Percentiles rank a stretch among this genome's conserved stretches.
Conservation (phyloP, 2,113 vertebrate species). For the Apaloderma vittatum region DNA sequence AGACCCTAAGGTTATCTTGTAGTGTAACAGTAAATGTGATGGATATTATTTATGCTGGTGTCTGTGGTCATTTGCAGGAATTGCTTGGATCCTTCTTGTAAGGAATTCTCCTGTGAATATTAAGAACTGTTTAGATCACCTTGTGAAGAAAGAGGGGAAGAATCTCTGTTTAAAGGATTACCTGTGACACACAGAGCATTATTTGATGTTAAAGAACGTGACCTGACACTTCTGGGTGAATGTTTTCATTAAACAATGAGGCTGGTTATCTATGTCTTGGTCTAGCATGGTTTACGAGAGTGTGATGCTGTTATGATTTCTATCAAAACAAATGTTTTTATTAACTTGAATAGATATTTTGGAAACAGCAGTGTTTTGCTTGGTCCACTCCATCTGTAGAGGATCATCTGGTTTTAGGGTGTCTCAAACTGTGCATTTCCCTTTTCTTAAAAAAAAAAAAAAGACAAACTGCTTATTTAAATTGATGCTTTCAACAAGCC, state of each 20-base stretch:
- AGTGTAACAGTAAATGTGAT: neutral
- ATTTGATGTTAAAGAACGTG: neutral
- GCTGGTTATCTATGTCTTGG: neutral
- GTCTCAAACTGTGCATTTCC: neutral
- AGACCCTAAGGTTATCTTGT: neutral
- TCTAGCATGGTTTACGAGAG: neutral
- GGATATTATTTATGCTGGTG: rapidly evolving
- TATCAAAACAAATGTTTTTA: neutral
- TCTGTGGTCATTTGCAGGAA: neutral
- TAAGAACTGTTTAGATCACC: neutral
- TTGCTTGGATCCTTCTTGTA: neutral
- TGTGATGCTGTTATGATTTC: neutral
- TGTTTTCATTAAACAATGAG: neutral
- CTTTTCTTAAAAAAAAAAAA: neutral
- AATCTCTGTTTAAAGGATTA: neutral
- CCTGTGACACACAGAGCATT: neutral
- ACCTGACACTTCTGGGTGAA: neutral
- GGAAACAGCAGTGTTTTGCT: neutral
- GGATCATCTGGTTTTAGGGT: neutral
- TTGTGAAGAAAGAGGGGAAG: neutral
- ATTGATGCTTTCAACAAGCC: neutral
- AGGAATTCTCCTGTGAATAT: neutral
- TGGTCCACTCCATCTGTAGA: neutral
- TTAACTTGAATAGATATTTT: neutral
- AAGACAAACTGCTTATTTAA: neutral